Evolutionary conservation across 2,888 invertebrate genomes (phyloP), one percentile per base, ranked within the genome.

Genomic region (Sesamia inferens): DNA sequence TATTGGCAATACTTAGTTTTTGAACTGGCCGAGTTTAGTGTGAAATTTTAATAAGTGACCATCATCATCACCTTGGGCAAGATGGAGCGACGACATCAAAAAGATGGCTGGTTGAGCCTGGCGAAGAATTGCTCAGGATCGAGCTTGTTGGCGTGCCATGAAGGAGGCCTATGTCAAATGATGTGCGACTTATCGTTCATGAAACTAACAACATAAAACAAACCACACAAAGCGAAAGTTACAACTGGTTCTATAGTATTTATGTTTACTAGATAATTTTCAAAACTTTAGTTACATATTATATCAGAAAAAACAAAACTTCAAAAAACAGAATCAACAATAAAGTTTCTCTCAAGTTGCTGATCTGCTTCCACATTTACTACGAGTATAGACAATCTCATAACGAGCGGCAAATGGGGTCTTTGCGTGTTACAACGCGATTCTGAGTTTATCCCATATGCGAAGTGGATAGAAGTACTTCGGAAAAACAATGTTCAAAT

Each of bases 361-460:
- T 42, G 3, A 57, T 76, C 58, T 82, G 39, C 39, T 19, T 5
- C 42, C 55, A 51, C 66, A 57, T 71, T 77, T 70, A 73, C 55
- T 64, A n/a, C n/a, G n/a, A n/a, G n/a, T n/a, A 67, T 74, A 82
- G 79, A 83, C 75, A 77, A 69, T 74, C 68, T 75, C 75, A 58
- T 82, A 82, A 84, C 74, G 80, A 77, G 71, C 73, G 76, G 76
- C 61, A 84, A 84, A 84, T 81, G 78, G 76, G 70, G 74, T 76
- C 72, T 79, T 85, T 71, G 85, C 85, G 77, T 83, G 85, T 79
- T 74, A 83, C 78, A 74, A 78, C 77, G 72, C 83, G 81, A 85
- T 85, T 78, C 74, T 74, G 58, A 81, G 71, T 85, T 84, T 72
- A 85, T 84, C 79, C 79, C 81, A 71, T 76, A 81, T 76, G 75